These are phyloP conservation scores for Pseudochromis fuscus DNA, from an alignment of 2,797 vertebrate genomes.

Conservation along the genomic window DNA sequence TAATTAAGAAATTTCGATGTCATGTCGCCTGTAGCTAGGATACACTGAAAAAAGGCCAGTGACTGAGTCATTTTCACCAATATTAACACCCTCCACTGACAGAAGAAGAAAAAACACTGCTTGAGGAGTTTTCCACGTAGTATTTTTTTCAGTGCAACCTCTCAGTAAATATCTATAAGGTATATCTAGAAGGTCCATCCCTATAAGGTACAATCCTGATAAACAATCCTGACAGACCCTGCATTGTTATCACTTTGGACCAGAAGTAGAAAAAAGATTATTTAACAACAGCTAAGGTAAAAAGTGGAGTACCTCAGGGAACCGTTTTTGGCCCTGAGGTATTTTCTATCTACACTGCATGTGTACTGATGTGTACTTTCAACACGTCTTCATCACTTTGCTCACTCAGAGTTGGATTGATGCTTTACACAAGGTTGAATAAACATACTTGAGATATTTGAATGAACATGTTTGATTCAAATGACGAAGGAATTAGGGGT, in stretches of 20 bases:
- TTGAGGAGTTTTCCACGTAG: too few relatives aligned
- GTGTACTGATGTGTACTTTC: not conserved
- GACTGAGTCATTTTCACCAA: constrained; percentile 49
- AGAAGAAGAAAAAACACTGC: too few relatives aligned
- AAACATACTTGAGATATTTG: too few relatives aligned
- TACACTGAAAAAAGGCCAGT: constrained; percentile 47
- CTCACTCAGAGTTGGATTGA: not conserved
- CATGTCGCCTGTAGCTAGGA: constrained; percentile 40
- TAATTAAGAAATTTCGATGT: constrained; percentile 57
- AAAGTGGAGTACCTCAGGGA: constrained; percentile 3
- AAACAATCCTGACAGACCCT: too few relatives aligned
- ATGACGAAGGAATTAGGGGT: not conserved
- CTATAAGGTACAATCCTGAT: too few relatives aligned
- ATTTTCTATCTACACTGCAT: not conserved
- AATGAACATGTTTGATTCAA: not conserved
- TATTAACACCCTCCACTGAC: constrained; percentile 6
- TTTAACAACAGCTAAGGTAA: too few relatives aligned
- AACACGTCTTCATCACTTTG: not conserved
- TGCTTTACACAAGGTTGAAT: too few relatives aligned
- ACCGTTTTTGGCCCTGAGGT: not conserved
- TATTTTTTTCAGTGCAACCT: too few relatives aligned
- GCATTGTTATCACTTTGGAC: too few relatives aligned
- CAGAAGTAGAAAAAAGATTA: too few relatives aligned
- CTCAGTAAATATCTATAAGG: too few relatives aligned
- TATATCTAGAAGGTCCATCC: too few relatives aligned